Base-by-base conservation (phyloP, 2,888 invertebrate species). In the Branchellion lobata region DNA sequence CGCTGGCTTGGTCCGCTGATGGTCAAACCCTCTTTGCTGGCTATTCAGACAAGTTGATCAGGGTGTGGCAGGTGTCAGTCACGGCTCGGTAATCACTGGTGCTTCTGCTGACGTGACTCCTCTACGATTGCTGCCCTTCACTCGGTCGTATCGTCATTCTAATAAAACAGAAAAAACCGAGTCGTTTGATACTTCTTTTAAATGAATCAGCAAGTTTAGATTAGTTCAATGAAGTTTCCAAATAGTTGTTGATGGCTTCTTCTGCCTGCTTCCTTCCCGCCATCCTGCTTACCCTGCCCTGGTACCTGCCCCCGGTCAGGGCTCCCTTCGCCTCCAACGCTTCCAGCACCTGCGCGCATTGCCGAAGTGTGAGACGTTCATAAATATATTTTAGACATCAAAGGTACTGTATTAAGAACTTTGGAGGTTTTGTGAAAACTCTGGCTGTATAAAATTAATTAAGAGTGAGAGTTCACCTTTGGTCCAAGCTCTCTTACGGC, bases 11-110 rank as follows among this genome's bases (percentile, higher is more conserved):
- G 99, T 98, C 98, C 81, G 94, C 96, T 75, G 98, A 99, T 88
- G 99, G 99, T 83, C 97, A 98, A 89, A 99, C 98, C 72, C 90
- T 99, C 85, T 99, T 97, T 87, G 96, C 97, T 87, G 97, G 99
- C 81, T 99, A 98, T 90, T 96, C 97, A 29, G 99, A 99, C 90
- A 96, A 96, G 89, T 92, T 92, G 83, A 99, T 99, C 88, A 91
- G 99, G 88, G 97, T 98, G 82, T 99, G 97, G 97, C 97, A 98
- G 90, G 98, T 99, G 53, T 88, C 86, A 79, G 82, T 84, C 81
- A 83, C 84, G 51, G 80, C 81, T 33, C 40, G 81, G 27, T 79
- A 73, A 74, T 29, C 18, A 24, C 47, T n/a, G n/a, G 29, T 11
- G n/a, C 61, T 14, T 27, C 14, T 21, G 27, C 27, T 27, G 75